phyloP scores from a whole-genome alignment of 2,888 invertebrate species.

The Chrysopilus asiliformis region DNA sequence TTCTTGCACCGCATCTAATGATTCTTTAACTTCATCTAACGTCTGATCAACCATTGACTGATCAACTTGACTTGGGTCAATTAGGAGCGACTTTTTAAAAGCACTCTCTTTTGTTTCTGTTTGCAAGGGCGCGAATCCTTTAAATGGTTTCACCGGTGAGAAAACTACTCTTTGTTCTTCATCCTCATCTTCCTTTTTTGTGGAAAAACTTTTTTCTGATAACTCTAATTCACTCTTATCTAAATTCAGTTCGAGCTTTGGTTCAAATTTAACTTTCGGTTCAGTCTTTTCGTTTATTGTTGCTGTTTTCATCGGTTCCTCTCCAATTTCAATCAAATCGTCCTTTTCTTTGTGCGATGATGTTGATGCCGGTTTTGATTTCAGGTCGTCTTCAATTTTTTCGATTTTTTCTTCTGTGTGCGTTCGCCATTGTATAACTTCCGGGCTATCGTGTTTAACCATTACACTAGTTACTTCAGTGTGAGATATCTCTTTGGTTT shows the following conservation, averaged over 20 bases:
- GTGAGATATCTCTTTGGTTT: conserved; percentile 9
- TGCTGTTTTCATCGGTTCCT: too few relatives aligned
- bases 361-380: background rate
- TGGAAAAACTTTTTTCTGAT: conserved; percentile 25
- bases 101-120: conserved; percentile 17
- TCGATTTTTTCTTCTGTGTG: conserved; percentile 1
- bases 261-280: conserved; percentile 13
- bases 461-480: background rate
- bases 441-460: too few relatives aligned
- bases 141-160: conserved; percentile 35
- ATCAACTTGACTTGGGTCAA: conserved; percentile 37
- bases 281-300: conserved; percentile 13
- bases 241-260: conserved; percentile 24
- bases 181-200: conserved; percentile 11
- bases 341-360: background rate
- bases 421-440: too few relatives aligned
- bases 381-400: background rate
- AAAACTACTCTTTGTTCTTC: conserved; percentile 34
- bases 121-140: conserved; percentile 19
- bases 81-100: conserved; percentile 33
- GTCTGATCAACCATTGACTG: conserved; percentile 51
- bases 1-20: conserved; percentile 53
- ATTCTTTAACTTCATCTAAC: conserved; percentile 57
- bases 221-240: conserved; percentile 33
- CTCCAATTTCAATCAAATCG: too few relatives aligned